Conservation (phyloP, 2,797 vertebrate species). For the Lacerta bilineata region DNA sequence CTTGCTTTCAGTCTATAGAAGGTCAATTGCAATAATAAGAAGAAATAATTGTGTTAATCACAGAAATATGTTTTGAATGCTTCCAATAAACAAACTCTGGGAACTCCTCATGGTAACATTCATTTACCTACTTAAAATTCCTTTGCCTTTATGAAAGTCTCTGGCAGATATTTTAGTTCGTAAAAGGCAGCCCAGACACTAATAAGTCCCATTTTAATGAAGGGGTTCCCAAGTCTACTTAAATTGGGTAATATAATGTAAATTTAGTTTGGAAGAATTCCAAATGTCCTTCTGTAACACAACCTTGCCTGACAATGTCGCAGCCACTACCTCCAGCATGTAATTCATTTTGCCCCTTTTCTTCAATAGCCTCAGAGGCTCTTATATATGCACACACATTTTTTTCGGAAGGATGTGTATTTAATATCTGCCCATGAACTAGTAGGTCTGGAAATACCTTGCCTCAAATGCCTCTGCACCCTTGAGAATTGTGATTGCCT, state of each 20-base stretch:
- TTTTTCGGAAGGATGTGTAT: neutral
- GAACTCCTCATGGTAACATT: slow-evolving; percentile 16
- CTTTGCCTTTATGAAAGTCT: slow-evolving; percentile 26
- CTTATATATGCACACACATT: neutral
- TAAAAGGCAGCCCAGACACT: slow-evolving; percentile 7
- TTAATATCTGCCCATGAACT: neutral
- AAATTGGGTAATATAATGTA: slow-evolving; percentile 8
- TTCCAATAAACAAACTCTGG: slow-evolving; percentile 10
- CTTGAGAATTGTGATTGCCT: neutral
- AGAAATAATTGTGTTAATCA: slow-evolving; percentile 12
- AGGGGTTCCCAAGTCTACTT: neutral
- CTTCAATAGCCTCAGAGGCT: neutral
- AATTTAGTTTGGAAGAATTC: slow-evolving; percentile 27
- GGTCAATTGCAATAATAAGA: slow-evolving; percentile 1
- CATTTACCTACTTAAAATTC: slow-evolving; percentile 29
- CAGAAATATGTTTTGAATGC: slow-evolving; percentile 30
- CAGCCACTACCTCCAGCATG: neutral
- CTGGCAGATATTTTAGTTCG: slow-evolving; percentile 13
- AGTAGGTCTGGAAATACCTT: neutral
- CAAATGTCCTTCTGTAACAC: slow-evolving; percentile 5
- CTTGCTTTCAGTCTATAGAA: slow-evolving; percentile 9
- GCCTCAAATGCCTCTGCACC: neutral
- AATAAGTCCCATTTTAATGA: slow-evolving; percentile 11
- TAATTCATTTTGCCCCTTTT: neutral
- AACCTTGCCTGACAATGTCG: neutral